phyloP scores from a whole-genome alignment of 1,140 invertebrate species.

The Steinernema khuongi region DNA sequence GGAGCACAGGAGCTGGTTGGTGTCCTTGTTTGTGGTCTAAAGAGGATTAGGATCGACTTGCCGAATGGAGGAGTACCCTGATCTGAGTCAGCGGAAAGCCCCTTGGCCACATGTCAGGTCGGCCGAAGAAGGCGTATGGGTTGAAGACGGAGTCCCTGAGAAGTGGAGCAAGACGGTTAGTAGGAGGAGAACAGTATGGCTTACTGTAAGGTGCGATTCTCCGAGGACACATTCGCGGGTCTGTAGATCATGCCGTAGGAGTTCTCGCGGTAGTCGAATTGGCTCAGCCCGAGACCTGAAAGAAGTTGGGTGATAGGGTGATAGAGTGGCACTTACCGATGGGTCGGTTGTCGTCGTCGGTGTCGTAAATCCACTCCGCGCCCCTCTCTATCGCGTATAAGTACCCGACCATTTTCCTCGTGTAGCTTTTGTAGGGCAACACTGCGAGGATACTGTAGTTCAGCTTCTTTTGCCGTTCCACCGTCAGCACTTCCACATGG shows the following conservation, averaged over 20 bases:
- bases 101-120: slow-evolving; percentile 54
- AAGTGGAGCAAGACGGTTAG: too few relatives aligned
- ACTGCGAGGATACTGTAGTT: slow-evolving; percentile 24
- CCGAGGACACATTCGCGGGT: too few relatives aligned
- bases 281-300: slow-evolving; percentile 18
- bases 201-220: too few relatives aligned
- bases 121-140: slow-evolving; percentile 57
- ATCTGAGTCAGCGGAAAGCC: slow-evolving; percentile 54
- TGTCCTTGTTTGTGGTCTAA: not conserved
- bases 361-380: slow-evolving; percentile 58
- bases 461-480: slow-evolving; percentile 28
- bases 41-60: not conserved
- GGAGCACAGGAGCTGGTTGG: not conserved
- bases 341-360: slow-evolving; percentile 58
- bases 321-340: slow-evolving; percentile 14
- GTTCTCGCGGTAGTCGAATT: not conserved
- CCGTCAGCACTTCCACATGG: slow-evolving; percentile 21
- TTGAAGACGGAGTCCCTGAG: slow-evolving; percentile 37
- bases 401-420: slow-evolving; percentile 44
- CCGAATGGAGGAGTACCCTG: slow-evolving; percentile 11
- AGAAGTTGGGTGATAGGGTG: slow-evolving; percentile 17
- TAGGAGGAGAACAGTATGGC: too few relatives aligned
- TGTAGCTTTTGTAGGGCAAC: slow-evolving; percentile 41
- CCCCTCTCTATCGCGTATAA: slow-evolving; percentile 50
- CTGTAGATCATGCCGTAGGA: not conserved